Evolutionary conservation across 2,888 invertebrate genomes (phyloP).

Genomic region (Latheticus oryzae): DNA sequence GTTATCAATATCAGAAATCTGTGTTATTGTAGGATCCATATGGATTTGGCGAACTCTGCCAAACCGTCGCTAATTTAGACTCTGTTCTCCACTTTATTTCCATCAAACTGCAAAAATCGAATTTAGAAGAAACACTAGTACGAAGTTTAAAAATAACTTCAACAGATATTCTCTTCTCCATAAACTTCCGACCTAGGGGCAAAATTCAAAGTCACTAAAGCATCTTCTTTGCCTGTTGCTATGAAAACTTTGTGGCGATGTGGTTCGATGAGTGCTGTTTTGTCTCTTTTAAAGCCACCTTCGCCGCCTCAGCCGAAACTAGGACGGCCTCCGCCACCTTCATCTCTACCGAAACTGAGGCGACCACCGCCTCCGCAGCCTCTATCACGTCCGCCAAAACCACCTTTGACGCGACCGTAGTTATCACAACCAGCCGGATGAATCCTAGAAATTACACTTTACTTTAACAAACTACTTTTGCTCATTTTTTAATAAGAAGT

Average conservation of each 20-base stretch:
- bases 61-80: conserved; percentile 97
- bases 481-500: conserved; percentile 21
- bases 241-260: conserved; percentile 98
- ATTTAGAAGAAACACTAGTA: background rate
- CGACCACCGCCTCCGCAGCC: conserved; percentile 63
- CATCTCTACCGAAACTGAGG: conserved; percentile 67
- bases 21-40: conserved; percentile 98
- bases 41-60: conserved; percentile 97
- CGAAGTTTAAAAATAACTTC: conserved; percentile 75
- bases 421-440: conserved; percentile 67
- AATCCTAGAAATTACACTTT: conserved; percentile 64
- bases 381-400: conserved; percentile 56
- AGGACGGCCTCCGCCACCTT: conserved; percentile 62
- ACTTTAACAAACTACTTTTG: background rate
- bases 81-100: conserved; percentile 95
- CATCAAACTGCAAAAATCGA: conserved; percentile 72
- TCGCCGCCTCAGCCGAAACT: conserved; percentile 68
- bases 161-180: conserved; percentile 96
- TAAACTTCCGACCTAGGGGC: conserved; percentile 98
- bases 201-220: conserved; percentile 93
- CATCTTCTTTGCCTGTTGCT: conserved; percentile 97
- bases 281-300: conserved; percentile 89
- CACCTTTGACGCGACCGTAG: conserved; percentile 57
- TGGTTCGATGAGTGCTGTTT: conserved; percentile 94
- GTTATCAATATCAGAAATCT: conserved; percentile 98